Evolutionary conservation across 2,797 vertebrate species (phyloP), one percentile per base, ranked within the genome.

Genomic region (Falco cherrug): DNA sequence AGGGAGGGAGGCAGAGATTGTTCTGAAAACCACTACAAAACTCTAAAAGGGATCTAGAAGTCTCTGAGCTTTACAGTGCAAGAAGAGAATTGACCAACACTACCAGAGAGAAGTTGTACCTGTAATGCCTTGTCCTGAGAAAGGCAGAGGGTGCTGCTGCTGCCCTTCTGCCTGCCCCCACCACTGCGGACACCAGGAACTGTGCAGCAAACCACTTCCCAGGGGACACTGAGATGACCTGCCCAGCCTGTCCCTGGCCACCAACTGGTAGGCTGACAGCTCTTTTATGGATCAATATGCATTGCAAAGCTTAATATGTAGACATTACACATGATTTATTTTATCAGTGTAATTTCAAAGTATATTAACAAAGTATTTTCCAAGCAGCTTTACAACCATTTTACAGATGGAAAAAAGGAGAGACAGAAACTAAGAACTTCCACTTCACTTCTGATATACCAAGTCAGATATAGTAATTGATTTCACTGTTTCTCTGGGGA

Each of bases 121-220:
- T 63, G 24, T 60, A 47, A 39, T 29, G 48, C 6, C 5, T 73
- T 31, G 13, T 35, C 59, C 69, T 35, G 29, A 84, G n/a, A 26
- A 78, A 85, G 18, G 33, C n/a, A 43, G 50, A 29, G 22, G 11
- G 31, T 39, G 22, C 24, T 84, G 59, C 51, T 56, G 16, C 59
- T 24, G 13, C 51, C 28, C 35, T 74, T 25, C 61, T 33, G 7
- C 35, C 1, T 2, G 51, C 33, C 28, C 25, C 25, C 19, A 41
- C 29, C 24, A 51, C 18, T 3, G 13, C 3, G 10, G 8, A 9
- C 41, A 56, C 68, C 4, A 3, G 78, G 89, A 97, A 90, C 87
- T 94, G 92, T 87, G 93, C 91, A 95, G 84, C 89, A n/a, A 59
- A 68, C 65, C 50, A 45, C 17, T 29, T 94, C 64, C 92, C 90